Percentiles rank a stretch among this genome's conserved stretches.
Evolutionary conservation across 2,888 invertebrate species (phyloP).

Genomic region (Tribolium freemani): DNA sequence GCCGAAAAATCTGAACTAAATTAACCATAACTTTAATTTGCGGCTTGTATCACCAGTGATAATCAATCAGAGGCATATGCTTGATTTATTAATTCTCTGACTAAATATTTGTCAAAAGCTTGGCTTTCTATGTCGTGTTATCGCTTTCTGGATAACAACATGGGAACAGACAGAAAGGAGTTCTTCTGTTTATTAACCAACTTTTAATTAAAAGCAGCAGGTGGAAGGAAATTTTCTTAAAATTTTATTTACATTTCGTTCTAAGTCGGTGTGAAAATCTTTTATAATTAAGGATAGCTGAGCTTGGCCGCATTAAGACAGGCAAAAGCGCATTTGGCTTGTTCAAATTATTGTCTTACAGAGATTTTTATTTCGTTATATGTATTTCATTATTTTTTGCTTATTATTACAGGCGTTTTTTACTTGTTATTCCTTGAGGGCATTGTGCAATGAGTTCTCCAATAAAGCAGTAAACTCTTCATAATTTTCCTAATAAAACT

Average conservation of each 20-base stretch:
- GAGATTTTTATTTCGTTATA: neutral
- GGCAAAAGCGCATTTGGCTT: constrained; percentile 1
- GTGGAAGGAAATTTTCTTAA: constrained; percentile 26
- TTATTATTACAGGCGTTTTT: too few species aligned
- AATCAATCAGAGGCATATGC: constrained; percentile 28
- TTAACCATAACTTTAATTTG: neutral
- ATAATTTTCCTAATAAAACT: neutral
- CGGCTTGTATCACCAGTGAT: constrained; percentile 12
- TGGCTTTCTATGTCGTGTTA: neutral
- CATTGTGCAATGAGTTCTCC: neutral
- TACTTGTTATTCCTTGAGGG: too few species aligned
- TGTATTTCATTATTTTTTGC: neutral
- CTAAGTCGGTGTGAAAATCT: constrained; percentile 26
- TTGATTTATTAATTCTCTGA: constrained; percentile 24
- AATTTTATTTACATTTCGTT: constrained; percentile 34
- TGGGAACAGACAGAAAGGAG: neutral
- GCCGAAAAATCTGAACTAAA: constrained; percentile 1
- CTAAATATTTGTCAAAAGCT: neutral
- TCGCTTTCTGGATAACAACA: neutral
- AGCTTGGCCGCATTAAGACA: constrained; percentile 8
- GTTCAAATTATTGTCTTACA: neutral
- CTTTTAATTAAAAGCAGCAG: constrained; percentile 37
- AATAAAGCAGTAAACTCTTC: neutral
- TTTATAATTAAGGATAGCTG: constrained; percentile 25
- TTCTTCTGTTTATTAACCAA: constrained; percentile 19